Evolutionary conservation across 1,140 invertebrate species (phyloP).

Genomic region (Camponotus pennsylvanicus): DNA sequence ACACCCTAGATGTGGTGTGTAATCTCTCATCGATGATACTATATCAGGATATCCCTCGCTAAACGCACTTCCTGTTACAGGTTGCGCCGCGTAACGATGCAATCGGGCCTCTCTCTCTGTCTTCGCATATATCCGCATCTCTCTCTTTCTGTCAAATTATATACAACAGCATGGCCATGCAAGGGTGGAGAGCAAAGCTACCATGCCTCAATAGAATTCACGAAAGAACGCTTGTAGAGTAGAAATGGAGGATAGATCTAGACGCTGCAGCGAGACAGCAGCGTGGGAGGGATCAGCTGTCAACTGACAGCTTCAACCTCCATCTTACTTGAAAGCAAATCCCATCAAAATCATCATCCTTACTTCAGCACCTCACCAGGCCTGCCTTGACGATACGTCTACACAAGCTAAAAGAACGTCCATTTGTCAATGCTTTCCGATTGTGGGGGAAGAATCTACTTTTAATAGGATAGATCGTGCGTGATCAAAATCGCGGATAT

Average conservation of each 20-base stretch:
- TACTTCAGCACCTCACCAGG: conserved; percentile 80
- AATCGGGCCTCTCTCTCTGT: conserved; percentile 47
- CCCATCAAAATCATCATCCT: conserved; percentile 71
- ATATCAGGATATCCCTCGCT: background rate
- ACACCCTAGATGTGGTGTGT: background rate
- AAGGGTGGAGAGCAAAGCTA: conserved; percentile 62
- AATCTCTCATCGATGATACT: conserved; percentile 13
- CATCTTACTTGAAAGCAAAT: conserved; percentile 72
- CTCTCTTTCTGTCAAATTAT: conserved; percentile 49
- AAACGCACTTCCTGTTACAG: conserved; percentile 16
- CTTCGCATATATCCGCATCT: too few species aligned
- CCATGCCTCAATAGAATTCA: conserved; percentile 61
- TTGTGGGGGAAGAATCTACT: conserved; percentile 33
- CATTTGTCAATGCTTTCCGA: conserved; percentile 75
- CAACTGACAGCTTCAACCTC: conserved; percentile 73
- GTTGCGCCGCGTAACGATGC: conserved; percentile 27
- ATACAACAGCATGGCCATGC: conserved; percentile 62
- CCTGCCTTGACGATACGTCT: conserved; percentile 81
- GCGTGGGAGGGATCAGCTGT: conserved; percentile 66
- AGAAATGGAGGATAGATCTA: conserved; percentile 51
- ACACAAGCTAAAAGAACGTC: conserved; percentile 83
- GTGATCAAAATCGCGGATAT: conserved; percentile 19
- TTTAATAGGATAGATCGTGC: conserved; percentile 37
- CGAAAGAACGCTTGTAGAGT: conserved; percentile 42
- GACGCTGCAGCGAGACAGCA: conserved; percentile 41